Evolutionary conservation across 53 echinoderm and acorn worm genomes (phyloP).

Genomic region (Mesocentrotus franciscanus): DNA sequence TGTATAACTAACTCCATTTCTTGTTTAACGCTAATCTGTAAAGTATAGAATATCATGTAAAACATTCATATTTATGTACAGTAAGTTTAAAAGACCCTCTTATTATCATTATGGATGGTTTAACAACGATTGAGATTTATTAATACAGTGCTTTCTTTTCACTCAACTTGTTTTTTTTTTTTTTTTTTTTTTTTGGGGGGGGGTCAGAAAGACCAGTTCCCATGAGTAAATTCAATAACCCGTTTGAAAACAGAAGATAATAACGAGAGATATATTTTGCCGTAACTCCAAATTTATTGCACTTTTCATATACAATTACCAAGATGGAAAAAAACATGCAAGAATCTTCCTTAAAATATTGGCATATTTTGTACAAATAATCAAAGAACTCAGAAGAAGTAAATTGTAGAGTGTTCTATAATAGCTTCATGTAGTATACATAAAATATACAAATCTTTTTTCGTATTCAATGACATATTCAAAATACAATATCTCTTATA

Average conservation of each 20-base stretch:
- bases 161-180: too few species aligned
- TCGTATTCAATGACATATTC: neutral
- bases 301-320: neutral
- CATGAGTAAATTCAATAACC: neutral
- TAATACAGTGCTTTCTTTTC: neutral
- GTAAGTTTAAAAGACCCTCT: neutral
- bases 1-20: slow-evolving; percentile 8
- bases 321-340: neutral
- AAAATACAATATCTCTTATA: neutral
- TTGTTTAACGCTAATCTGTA: neutral
- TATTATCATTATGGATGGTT: neutral
- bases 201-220: neutral
- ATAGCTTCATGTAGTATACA: neutral
- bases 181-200: too few species aligned
- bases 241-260: neutral
- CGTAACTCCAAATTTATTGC: neutral
- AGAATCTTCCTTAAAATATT: neutral
- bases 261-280: neutral
- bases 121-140: neutral
- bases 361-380: neutral
- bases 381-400: neutral
- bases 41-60: neutral
- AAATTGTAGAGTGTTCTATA: neutral
- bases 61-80: neutral
- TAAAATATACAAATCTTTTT: neutral